phyloP scores from a whole-genome alignment of 2,797 vertebrate genomes.

The Chelonia mydas region DNA sequence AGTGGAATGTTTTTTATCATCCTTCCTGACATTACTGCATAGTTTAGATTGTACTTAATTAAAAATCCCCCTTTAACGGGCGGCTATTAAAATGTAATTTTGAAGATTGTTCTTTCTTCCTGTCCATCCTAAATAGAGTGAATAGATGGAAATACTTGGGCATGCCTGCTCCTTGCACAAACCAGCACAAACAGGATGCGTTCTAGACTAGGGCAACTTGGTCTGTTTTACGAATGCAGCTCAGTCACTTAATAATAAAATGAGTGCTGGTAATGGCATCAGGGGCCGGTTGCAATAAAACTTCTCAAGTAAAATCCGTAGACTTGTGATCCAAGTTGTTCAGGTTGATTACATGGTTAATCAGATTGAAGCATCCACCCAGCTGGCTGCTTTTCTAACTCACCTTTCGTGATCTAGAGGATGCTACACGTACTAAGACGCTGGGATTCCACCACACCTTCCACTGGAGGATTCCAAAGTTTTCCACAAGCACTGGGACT shows the following conservation, averaged over 20 bases:
- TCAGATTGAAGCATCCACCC: background rate
- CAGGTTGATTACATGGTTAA: background rate
- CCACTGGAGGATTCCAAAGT: background rate
- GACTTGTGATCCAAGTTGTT: background rate
- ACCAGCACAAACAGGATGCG: background rate
- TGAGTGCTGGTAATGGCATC: background rate
- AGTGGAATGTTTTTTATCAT: constrained; percentile 19
- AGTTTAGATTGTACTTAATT: constrained; percentile 36
- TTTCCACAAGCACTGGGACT: background rate
- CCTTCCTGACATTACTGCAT: background rate
- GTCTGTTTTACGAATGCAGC: background rate
- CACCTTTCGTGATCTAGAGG: background rate
- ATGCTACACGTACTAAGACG: background rate
- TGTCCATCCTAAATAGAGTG: rapidly evolving
- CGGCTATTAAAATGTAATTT: background rate
- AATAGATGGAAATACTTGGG: rapidly evolving
- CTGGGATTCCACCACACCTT: background rate
- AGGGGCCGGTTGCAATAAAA: background rate
- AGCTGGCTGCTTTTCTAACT: too few relatives aligned
- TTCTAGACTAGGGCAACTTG: background rate
- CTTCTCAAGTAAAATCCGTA: background rate
- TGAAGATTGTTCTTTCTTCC: background rate
- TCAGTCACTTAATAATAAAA: background rate
- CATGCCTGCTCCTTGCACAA: background rate
- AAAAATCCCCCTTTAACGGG: constrained; percentile 29